Evolutionary conservation across 2,888 invertebrate genomes (phyloP).

Genomic region (Rapana venosa): DNA sequence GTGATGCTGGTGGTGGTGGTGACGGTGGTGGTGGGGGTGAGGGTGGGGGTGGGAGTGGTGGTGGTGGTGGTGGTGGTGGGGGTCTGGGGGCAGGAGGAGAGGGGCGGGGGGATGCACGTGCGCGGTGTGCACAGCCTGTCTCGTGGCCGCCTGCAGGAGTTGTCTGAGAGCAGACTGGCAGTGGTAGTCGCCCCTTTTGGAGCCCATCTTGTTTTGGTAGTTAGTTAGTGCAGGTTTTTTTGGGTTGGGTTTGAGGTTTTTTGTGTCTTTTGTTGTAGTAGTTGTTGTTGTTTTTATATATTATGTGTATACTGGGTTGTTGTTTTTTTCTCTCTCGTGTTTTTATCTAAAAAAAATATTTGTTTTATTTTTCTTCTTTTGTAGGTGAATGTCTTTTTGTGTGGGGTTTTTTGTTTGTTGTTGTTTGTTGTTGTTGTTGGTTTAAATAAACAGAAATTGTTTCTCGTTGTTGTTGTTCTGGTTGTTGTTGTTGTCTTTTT

Average conservation of each 20-base stretch:
- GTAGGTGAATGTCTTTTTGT: too few relatives aligned
- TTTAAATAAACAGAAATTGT: too few relatives aligned
- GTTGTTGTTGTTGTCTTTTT: neutral
- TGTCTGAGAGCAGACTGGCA: conserved; percentile 34
- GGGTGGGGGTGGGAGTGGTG: neutral
- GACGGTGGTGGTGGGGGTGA: neutral
- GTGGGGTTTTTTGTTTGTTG: too few relatives aligned
- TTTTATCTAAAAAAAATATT: neutral
- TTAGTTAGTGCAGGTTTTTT: neutral
- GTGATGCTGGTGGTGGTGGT: neutral
- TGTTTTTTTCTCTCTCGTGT: neutral
- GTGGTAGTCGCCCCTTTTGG: conserved; percentile 33
- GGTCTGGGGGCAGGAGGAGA: neutral
- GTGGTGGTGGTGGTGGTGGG: neutral
- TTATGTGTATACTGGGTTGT: neutral
- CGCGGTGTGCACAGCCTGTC: conserved; percentile 40
- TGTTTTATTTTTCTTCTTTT: too few relatives aligned
- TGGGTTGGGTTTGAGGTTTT: too few relatives aligned
- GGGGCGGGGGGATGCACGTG: conserved; percentile 22
- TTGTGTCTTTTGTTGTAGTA: neutral
- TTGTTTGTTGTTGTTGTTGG: too few relatives aligned
- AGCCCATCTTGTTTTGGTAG: conserved; percentile 27
- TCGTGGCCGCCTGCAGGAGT: conserved; percentile 35
- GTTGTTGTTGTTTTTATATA: neutral
- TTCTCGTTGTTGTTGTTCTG: neutral